A percentile compares a stretch with the other conserved stretches of the same genome.
phyloP scores from a whole-genome alignment of 2,888 invertebrate species.

The Quadriops clusia region DNA sequence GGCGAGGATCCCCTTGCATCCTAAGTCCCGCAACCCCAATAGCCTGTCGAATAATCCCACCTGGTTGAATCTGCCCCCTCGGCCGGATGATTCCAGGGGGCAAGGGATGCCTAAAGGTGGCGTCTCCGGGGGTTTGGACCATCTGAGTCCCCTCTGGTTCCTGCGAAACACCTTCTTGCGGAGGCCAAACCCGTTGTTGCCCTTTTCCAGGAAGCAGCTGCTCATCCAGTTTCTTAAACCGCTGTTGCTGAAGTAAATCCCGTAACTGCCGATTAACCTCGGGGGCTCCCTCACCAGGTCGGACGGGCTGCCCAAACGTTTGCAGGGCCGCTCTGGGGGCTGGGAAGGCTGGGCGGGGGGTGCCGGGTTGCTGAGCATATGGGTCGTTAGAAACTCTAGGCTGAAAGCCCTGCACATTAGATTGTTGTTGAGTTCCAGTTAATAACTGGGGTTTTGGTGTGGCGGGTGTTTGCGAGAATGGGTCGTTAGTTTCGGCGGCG shows the following conservation, averaged over 20 bases:
- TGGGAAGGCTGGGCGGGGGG: conserved; percentile 40
- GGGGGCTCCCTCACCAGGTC: conserved; percentile 34
- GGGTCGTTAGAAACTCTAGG: conserved; percentile 33
- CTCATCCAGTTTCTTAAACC: conserved; percentile 44
- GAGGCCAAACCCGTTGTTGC: conserved; percentile 45
- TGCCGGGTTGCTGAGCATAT: conserved; percentile 43
- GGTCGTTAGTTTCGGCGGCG: conserved; percentile 21
- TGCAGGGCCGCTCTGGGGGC: conserved; percentile 18
- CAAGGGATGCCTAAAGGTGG: conserved; percentile 58
- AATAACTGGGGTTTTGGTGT: conserved; percentile 18
- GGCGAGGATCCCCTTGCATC: conserved; percentile 35
- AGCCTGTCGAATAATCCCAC: too few species aligned
- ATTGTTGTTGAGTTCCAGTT: conserved; percentile 15
- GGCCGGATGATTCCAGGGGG: conserved; percentile 44
- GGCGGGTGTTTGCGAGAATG: conserved; percentile 26
- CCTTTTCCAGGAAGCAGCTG: conserved; percentile 31
- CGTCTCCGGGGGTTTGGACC: conserved; percentile 37
- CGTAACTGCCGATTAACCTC: conserved; percentile 65
- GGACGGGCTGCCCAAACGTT: conserved; percentile 12
- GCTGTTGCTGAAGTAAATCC: conserved; percentile 69
- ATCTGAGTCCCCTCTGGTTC: conserved; percentile 26
- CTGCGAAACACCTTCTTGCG: conserved; percentile 24
- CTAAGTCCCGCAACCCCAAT: conserved; percentile 25
- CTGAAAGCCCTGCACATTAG: conserved; percentile 16
- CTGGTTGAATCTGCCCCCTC: conserved; percentile 36